Base-by-base conservation (phyloP, 2,888 invertebrate genomes). In the Cephalotes varians region DNA sequence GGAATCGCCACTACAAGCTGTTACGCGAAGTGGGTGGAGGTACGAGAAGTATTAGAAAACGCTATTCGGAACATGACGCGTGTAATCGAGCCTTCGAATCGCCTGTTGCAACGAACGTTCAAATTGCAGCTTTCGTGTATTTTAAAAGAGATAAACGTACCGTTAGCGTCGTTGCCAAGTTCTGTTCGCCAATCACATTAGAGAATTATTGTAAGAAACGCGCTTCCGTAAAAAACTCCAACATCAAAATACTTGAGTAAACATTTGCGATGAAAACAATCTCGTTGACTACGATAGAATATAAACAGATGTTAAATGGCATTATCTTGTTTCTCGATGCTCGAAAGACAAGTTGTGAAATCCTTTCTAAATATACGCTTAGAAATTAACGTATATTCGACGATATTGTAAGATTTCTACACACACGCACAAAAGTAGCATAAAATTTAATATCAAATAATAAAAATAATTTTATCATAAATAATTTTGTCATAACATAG, bases 81-180 rank as follows among this genome's bases (percentile, higher is more conserved):
- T 25, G 25, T n/a, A 51, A 76, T 54, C 51, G 28, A 65, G 34
- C 47, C 47, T 25, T 74, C 56, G 37, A 62, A 62, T 74, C 62
- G 74, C 62, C 64, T 37, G 64, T 74, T 74, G 74, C 64, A 25
- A 21, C 51, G 25, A 54, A 54, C 37, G 51, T 18, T 62, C 18
- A 12, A 62, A 34, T 49, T 64, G 47, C 44, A 44, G 28, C 28
- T 31, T 60, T 73, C 10, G 44, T 25, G 34, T 12, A 40, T 64
- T 34, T 47, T 25, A 12, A 21, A 62, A 31, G 44, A 21, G 31
- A 62, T 31, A 34, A 60, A 60, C 21, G 44, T 40, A 15, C 62
- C 21, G 12, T 60, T 60, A 64, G 18, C 31, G 31, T 34, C 12
- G 7, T 10, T 21, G 25, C 25, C 15, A 7, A 21, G 21, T 31